Conservation (phyloP, 1,140 invertebrate genomes). For the Apolygus lucorum region DNA sequence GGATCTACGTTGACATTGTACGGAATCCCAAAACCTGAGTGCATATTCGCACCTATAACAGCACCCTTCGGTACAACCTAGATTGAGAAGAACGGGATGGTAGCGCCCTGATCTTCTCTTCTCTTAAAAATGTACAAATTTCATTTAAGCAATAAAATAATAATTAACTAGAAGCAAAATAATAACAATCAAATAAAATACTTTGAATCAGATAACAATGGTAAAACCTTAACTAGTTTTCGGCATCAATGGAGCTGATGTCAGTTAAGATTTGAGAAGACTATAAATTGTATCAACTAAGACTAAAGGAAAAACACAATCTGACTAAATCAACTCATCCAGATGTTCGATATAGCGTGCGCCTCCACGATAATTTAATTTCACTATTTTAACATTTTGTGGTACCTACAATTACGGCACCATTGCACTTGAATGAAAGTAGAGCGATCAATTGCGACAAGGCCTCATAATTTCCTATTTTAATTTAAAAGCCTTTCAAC, state of each 20-base stretch:
- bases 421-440: constrained; percentile 20
- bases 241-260: no score
- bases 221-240: no score
- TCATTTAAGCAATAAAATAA: no score
- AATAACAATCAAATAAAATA: constrained; percentile 20
- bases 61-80: no score
- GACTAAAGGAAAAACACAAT: background rate
- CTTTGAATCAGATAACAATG: constrained; percentile 18
- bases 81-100: no score
- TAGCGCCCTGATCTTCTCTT: no score
- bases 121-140: no score
- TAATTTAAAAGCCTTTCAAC: no score
- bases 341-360: constrained; percentile 6
- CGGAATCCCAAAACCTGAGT: no score
- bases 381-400: background rate
- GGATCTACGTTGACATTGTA: no score
- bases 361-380: constrained; percentile 5
- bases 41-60: no score
- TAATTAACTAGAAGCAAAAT: background rate
- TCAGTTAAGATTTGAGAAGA: background rate
- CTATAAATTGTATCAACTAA: background rate
- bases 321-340: constrained; percentile 22
- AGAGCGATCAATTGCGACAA: background rate
- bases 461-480: constrained; percentile 18
- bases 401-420: background rate